Percentiles rank a stretch among this genome's conserved stretches.
Conservation (phyloP, 2,888 invertebrate genomes). For the Pristionchus maxplancki region DNA sequence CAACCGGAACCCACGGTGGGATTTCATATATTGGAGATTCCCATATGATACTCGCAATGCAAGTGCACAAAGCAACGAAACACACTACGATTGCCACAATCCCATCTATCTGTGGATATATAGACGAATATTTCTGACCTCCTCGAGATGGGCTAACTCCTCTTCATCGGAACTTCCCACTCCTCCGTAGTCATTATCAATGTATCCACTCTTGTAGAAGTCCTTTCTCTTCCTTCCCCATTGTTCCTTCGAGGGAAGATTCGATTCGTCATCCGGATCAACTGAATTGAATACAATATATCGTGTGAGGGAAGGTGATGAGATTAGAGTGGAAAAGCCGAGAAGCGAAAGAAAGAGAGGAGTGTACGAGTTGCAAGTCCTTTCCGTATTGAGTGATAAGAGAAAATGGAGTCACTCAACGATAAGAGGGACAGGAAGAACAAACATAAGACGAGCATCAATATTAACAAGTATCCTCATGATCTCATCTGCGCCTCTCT, state of each 20-base stretch:
- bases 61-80: neutral
- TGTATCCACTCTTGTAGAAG: slow-evolving; percentile 78
- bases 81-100: neutral
- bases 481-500: neutral
- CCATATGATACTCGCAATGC: neutral
- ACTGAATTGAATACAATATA: neutral
- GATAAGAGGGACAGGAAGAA: slow-evolving; percentile 17
- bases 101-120: neutral
- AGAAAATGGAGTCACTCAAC: neutral
- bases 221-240: slow-evolving; percentile 79
- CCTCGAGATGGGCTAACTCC: slow-evolving; percentile 61
- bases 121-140: neutral
- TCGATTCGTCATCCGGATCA: slow-evolving; percentile 17
- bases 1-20: neutral
- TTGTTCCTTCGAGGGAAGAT: slow-evolving; percentile 56
- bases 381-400: slow-evolving; percentile 33
- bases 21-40: neutral
- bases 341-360: neutral
- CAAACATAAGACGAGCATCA: neutral
- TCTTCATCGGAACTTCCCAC: slow-evolving; percentile 57
- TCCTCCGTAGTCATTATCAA: slow-evolving; percentile 54
- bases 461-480: slow-evolving; percentile 12
- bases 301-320: slow-evolving; percentile 2
- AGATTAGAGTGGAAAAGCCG: neutral
- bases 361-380: slow-evolving; percentile 28